A percentile compares a stretch with the other conserved stretches of the same genome.
phyloP scores from a whole-genome alignment of 2,797 vertebrate species.

The Alcedo atthis region DNA sequence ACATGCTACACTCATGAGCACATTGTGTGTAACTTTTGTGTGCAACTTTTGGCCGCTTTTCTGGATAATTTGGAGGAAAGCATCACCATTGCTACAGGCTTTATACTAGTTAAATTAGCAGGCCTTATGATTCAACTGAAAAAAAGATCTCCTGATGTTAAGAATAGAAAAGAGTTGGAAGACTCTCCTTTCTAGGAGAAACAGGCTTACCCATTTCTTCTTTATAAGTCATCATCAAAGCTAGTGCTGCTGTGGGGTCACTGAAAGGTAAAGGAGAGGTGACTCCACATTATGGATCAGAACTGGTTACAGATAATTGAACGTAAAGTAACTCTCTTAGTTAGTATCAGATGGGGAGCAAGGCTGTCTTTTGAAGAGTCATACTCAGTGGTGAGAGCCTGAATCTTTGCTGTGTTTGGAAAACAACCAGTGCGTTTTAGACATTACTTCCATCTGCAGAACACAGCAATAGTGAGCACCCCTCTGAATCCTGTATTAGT shows the following conservation, averaged over 20 bases:
- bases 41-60: not conserved
- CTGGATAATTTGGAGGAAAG: not conserved
- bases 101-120: not conserved
- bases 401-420: slow-evolving; percentile 26
- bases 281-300: not conserved
- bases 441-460: slow-evolving; percentile 44
- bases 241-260: not conserved
- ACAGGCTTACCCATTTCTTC: not conserved
- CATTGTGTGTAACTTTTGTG: not conserved
- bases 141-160: not conserved
- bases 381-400: not conserved
- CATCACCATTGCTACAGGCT: not conserved
- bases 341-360: not conserved
- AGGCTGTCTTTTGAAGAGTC: slow-evolving; percentile 2
- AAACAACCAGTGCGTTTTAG: not conserved
- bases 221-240: not conserved
- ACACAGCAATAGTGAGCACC: not conserved
- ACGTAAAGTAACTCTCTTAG: not conserved
- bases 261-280: slow-evolving; percentile 13
- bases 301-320: not conserved
- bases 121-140: not conserved
- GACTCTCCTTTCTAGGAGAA: not conserved
- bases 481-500: not conserved
- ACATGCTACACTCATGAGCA: not conserved
- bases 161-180: not conserved